Conservation (phyloP, 1,140 invertebrate species). For the Drosophila ambigua region DNA sequence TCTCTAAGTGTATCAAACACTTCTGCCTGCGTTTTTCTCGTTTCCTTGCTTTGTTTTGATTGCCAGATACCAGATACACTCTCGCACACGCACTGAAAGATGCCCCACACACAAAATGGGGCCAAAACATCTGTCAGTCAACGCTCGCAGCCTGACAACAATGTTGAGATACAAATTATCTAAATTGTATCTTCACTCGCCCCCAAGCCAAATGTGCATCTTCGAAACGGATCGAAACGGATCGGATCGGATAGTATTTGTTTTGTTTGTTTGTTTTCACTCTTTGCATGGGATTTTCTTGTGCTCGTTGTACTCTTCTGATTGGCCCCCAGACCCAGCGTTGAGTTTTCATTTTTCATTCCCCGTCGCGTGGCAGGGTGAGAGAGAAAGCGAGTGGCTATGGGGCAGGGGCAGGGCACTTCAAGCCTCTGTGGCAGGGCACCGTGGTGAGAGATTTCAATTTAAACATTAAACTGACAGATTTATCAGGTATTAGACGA, state of each 20-base stretch:
- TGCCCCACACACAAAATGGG: slow-evolving; percentile 19
- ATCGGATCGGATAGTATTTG: slow-evolving; percentile 25
- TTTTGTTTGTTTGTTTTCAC: slow-evolving; percentile 68
- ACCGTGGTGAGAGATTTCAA: slow-evolving; percentile 80
- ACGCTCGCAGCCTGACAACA: slow-evolving; percentile 69
- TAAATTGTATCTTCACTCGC: slow-evolving; percentile 72
- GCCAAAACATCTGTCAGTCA: slow-evolving; percentile 80
- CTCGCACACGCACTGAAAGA: slow-evolving; percentile 12
- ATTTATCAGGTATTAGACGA: slow-evolving; percentile 83
- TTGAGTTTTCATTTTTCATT: slow-evolving; percentile 36
- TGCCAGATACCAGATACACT: slow-evolving; percentile 24
- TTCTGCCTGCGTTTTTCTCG: too few relatives aligned
- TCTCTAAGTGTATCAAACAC: too few relatives aligned
- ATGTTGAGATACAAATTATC: slow-evolving; percentile 83
- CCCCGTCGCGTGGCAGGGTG: slow-evolving; percentile 25
- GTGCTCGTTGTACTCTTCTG: slow-evolving; percentile 14
- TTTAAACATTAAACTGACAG: slow-evolving; percentile 81
- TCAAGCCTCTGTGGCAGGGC: slow-evolving; percentile 30
- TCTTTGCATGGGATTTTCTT: slow-evolving; percentile 11
- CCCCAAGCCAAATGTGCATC: slow-evolving; percentile 71
- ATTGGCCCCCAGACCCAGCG: slow-evolving; percentile 20
- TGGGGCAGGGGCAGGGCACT: slow-evolving; percentile 5
- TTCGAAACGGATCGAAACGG: slow-evolving; percentile 28
- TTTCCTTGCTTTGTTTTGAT: slow-evolving; percentile 25
- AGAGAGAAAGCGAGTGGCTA: too few relatives aligned